Evolutionary conservation across 2,888 invertebrate species (phyloP).

Genomic region (Hermaeophaga mercurialis): DNA sequence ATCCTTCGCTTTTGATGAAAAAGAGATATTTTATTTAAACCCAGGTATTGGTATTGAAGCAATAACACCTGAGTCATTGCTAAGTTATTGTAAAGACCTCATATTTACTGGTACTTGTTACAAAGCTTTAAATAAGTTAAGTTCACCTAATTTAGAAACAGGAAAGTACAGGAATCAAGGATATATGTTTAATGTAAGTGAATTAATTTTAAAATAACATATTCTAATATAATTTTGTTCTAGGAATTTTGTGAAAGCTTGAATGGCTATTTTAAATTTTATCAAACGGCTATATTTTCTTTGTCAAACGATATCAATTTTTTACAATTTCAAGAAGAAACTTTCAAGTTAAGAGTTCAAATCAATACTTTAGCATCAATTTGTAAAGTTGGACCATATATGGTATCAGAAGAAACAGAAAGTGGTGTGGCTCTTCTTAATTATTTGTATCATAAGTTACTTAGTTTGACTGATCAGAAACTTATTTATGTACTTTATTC

Average conservation of each 20-base stretch:
- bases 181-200: slow-evolving; percentile 52
- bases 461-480: slow-evolving; percentile 62
- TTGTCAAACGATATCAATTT: slow-evolving; percentile 47
- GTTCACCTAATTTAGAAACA: slow-evolving; percentile 44
- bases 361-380: slow-evolving; percentile 63
- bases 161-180: slow-evolving; percentile 49
- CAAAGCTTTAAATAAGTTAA: slow-evolving; percentile 49
- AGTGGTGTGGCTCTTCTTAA: slow-evolving; percentile 67
- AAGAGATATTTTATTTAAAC: slow-evolving; percentile 45
- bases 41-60: slow-evolving; percentile 49
- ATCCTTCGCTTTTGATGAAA: slow-evolving; percentile 46
- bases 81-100: slow-evolving; percentile 48
- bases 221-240: slow-evolving; percentile 23
- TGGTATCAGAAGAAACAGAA: slow-evolving; percentile 46
- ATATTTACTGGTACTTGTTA: slow-evolving; percentile 51
- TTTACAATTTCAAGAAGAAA: slow-evolving; percentile 51
- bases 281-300: slow-evolving; percentile 58
- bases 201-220: slow-evolving; percentile 1
- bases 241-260: slow-evolving; percentile 69
- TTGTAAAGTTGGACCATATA: slow-evolving; percentile 59
- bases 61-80: slow-evolving; percentile 46
- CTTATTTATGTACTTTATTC: slow-evolving; percentile 64
- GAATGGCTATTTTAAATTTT: slow-evolving; percentile 64
- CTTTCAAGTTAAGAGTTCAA: slow-evolving; percentile 61
- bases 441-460: slow-evolving; percentile 68